These are phyloP conservation scores for Lophius piscatorius DNA, from an alignment of 2,113 vertebrate species.

Conservation along the genomic window DNA sequence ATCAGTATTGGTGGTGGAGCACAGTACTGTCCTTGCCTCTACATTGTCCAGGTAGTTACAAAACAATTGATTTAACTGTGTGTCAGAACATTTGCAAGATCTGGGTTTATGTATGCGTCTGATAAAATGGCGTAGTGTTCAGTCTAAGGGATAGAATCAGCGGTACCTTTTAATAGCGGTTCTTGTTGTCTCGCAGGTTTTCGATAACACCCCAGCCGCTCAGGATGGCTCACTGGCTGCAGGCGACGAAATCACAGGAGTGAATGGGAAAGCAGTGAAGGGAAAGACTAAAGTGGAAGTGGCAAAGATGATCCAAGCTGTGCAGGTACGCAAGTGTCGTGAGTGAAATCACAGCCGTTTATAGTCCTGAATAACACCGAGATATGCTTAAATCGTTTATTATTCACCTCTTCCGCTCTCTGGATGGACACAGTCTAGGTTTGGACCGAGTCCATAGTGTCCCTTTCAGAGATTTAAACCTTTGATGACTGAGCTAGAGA, in stretches of 20 bases:
- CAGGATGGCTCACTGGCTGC: slow-evolving; percentile 92
- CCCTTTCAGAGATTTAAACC: background rate
- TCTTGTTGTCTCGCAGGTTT: slow-evolving; percentile 82
- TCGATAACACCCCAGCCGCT: slow-evolving; percentile 95
- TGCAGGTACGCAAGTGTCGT: slow-evolving; percentile 84
- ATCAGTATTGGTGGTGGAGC: slow-evolving; percentile 98
- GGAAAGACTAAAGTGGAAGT: slow-evolving; percentile 98
- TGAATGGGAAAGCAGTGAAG: slow-evolving; percentile 94
- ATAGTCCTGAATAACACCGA: background rate
- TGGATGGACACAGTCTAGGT: background rate
- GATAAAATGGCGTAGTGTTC: background rate
- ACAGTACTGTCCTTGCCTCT: slow-evolving; percentile 97
- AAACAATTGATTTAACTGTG: background rate
- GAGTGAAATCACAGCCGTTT: background rate
- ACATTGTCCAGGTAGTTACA: slow-evolving; percentile 92
- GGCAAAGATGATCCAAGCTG: slow-evolving; percentile 98
- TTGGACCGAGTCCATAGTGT: too few relatives aligned
- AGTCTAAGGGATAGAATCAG: background rate
- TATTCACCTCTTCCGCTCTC: background rate
- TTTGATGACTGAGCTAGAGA: background rate
- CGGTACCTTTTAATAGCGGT: background rate
- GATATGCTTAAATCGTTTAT: background rate
- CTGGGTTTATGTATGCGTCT: background rate
- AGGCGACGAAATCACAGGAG: slow-evolving; percentile 96
- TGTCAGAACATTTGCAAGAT: background rate